Base-by-base conservation (phyloP, 2,888 invertebrate species). In the Brenthis hecate region DNA sequence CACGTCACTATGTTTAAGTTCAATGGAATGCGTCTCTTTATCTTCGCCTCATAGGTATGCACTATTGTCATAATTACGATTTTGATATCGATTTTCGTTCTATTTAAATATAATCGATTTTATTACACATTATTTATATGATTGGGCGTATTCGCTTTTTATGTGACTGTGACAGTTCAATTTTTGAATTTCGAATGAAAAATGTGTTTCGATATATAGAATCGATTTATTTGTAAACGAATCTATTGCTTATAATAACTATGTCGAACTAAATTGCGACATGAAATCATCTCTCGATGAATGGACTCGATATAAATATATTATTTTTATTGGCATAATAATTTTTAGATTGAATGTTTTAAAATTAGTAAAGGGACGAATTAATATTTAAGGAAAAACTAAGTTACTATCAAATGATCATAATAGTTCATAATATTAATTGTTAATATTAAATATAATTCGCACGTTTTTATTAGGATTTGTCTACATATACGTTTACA, bases 221-320 rank as follows among this genome's bases (percentile, higher is more conserved):
- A 48, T 58, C 14, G 48, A 58, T 50, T 28, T 48, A 13, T 32
- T 4, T 54, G 23, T 58, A 60, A 11, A 43, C 36, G 36, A 43
- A 43, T 43, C 36, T 43, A 11, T 43, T 43, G 11, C 11, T 43
- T 43, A 8, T 43, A 43, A 11, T 43, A 11, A 43, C 36, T 36
- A 36, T 36, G 6, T 36, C 36, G 8, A 36, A 36, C 11, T 8
- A 8, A 36, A 36, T 36, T 50, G 50, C 60, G 28, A 60, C 28
- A 28, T 60, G 5, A 50, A 50, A 60, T 60, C 6, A 50, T 50
- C 50, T 60, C 50, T 23, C 32, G 50, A 60, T 60, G 50, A 60
- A 60, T 60, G 50, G 60, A 60, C 50, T 60, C 50, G 50, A 50
- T 50, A n/a, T 60, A 32, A 32, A 50, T 60, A 60, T 60, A 50